A percentile compares a stretch with the other conserved stretches of the same genome.
Conservation (phyloP, 2,797 vertebrate species). For the Gastrophryne carolinensis region DNA sequence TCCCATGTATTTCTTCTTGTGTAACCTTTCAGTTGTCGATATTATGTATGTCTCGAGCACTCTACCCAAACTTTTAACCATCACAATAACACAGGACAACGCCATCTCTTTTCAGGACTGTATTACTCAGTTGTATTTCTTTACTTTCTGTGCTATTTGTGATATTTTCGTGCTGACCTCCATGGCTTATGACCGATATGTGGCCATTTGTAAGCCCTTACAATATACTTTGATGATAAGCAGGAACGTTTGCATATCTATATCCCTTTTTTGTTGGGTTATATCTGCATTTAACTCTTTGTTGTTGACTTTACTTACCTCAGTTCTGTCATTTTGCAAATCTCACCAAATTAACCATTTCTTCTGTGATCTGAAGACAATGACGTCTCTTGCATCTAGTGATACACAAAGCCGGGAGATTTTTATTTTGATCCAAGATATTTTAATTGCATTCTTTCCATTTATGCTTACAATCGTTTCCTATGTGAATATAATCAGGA, state of each 20-base stretch:
- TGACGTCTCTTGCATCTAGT: not conserved
- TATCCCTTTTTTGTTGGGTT: not conserved
- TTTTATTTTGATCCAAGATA: not conserved
- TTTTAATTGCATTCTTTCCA: not conserved
- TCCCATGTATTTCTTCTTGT: slow-evolving; percentile 27
- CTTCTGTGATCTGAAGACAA: slow-evolving; percentile 19
- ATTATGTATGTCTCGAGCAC: not conserved
- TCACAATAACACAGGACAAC: slow-evolving; percentile 9
- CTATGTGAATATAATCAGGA: not conserved
- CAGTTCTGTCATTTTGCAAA: not conserved
- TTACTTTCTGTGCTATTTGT: not conserved
- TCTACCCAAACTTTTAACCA: slow-evolving; percentile 8
- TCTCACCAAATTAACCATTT: not conserved
- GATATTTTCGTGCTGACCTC: not conserved
- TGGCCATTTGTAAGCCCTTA: slow-evolving; percentile 3
- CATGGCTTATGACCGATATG: slow-evolving; percentile 6
- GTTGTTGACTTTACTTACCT: not conserved
- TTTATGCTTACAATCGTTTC: slow-evolving; percentile 7
- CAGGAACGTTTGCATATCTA: not conserved
- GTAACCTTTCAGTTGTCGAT: not conserved
- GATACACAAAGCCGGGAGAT: not conserved
- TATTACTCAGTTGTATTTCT: slow-evolving; percentile 22
- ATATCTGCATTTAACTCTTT: not conserved
- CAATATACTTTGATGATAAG: slow-evolving; percentile 22
- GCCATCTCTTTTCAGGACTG: not conserved